A percentile compares a stretch with the other conserved stretches of the same genome.
These are phyloP conservation scores for Drosophila kanekoi DNA, from an alignment of 2,888 invertebrate species.

Conservation along the genomic window DNA sequence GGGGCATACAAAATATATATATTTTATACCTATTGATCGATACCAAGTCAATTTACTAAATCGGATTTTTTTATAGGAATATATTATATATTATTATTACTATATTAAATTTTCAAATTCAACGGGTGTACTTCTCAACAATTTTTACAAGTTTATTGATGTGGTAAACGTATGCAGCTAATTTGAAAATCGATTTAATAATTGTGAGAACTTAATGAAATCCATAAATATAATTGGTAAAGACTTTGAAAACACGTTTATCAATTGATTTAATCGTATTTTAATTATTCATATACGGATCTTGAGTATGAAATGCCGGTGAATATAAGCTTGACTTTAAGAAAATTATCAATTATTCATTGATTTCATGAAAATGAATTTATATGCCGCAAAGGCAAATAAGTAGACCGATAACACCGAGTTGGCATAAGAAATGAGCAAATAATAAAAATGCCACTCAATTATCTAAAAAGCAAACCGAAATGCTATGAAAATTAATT, in stretches of 20 bases:
- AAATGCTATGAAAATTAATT: slow-evolving; percentile 70
- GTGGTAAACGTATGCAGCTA: background rate
- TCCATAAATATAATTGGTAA: background rate
- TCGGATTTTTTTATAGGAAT: too few species aligned
- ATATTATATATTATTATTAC: too few species aligned
- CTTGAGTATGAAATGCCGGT: background rate
- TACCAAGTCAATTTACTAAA: too few species aligned
- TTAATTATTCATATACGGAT: slow-evolving; percentile 6
- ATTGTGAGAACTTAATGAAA: background rate
- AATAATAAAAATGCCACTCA: slow-evolving; percentile 57
- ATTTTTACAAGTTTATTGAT: too few species aligned
- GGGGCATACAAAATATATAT: too few species aligned
- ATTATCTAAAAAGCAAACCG: slow-evolving; percentile 72
- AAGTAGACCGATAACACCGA: slow-evolving; percentile 7
- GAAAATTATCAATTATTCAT: slow-evolving; percentile 20
- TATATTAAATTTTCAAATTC: too few species aligned
- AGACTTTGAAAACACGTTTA: background rate
- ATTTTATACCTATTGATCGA: too few species aligned
- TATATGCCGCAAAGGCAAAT: slow-evolving; percentile 25
- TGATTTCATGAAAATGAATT: slow-evolving; percentile 10
- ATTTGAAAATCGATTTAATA: background rate
- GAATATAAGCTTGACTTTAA: slow-evolving; percentile 8
- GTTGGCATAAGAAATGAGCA: slow-evolving; percentile 26
- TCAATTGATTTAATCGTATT: background rate
- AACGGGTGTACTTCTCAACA: too few species aligned